These are phyloP conservation scores for Epizoanthus illoricatus DNA, from an alignment of 92 coral and sea anemone genomes.

Conservation along the genomic window DNA sequence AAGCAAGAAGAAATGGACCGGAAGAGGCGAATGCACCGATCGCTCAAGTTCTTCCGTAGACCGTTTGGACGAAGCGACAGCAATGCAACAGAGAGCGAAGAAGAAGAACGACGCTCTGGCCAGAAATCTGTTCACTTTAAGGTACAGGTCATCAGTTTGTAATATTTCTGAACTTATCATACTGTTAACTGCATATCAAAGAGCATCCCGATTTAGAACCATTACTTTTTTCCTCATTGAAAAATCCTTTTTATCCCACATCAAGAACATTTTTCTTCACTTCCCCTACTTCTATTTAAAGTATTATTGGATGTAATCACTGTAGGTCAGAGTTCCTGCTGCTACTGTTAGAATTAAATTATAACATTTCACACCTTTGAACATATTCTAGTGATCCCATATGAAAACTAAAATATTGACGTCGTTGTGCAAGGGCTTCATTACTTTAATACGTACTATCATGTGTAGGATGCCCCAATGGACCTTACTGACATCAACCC, in stretches of 20 bases:
- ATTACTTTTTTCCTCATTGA: too few relatives aligned
- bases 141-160: constrained; percentile 38
- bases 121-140: constrained; percentile 74
- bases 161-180: background rate
- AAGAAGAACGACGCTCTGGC: constrained; percentile 56
- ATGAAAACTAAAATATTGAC: background rate
- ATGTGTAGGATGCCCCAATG: constrained; percentile 87
- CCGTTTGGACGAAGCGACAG: constrained; percentile 86
- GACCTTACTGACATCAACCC: constrained; percentile 97
- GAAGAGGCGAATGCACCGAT: constrained; percentile 79
- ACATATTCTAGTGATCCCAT: too few relatives aligned
- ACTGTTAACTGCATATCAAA: too few relatives aligned
- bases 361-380: too few relatives aligned
- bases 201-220: too few relatives aligned
- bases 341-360: too few relatives aligned
- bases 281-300: too few relatives aligned
- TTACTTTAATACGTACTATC: background rate
- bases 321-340: too few relatives aligned
- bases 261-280: too few relatives aligned
- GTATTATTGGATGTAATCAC: too few relatives aligned
- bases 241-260: too few relatives aligned
- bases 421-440: background rate
- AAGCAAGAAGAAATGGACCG: constrained; percentile 58
- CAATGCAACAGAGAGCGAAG: constrained; percentile 65
- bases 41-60: constrained; percentile 77